Percentiles rank a stretch among this genome's conserved stretches.
Conservation (phyloP, 2,797 vertebrate genomes). For the Peromyscus eremicus region DNA sequence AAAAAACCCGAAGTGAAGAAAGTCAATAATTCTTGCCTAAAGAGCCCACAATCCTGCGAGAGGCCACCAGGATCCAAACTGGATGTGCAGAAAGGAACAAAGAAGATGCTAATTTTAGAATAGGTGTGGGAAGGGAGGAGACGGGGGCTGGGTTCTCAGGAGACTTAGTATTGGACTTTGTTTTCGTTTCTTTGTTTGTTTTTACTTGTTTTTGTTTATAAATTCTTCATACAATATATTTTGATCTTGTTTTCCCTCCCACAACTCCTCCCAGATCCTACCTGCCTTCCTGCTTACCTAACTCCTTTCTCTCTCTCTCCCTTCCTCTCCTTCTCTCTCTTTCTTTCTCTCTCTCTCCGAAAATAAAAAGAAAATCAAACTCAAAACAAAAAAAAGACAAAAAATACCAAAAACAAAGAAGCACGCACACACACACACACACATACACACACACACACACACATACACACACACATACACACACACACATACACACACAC, state of each 20-base stretch:
- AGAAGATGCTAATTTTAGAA: conserved; percentile 16
- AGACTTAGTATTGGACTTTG: background rate
- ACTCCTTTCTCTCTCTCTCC: background rate
- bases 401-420: background rate
- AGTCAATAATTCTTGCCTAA: conserved; percentile 20
- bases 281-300: background rate
- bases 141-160: background rate
- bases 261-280: background rate
- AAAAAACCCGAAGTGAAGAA: background rate
- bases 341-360: background rate
- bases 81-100: background rate
- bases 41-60: background rate
- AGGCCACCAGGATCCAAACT: background rate
- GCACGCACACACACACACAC: background rate
- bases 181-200: background rate
- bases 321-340: background rate
- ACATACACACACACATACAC: no score
- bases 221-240: background rate
- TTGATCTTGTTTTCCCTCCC: background rate
- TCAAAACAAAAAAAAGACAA: background rate
- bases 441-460: background rate
- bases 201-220: background rate
- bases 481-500: no score
- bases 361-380: background rate
- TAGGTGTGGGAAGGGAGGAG: background rate